Base-by-base conservation (phyloP, 1,140 invertebrate genomes). In the Frieseomelitta varia region DNA sequence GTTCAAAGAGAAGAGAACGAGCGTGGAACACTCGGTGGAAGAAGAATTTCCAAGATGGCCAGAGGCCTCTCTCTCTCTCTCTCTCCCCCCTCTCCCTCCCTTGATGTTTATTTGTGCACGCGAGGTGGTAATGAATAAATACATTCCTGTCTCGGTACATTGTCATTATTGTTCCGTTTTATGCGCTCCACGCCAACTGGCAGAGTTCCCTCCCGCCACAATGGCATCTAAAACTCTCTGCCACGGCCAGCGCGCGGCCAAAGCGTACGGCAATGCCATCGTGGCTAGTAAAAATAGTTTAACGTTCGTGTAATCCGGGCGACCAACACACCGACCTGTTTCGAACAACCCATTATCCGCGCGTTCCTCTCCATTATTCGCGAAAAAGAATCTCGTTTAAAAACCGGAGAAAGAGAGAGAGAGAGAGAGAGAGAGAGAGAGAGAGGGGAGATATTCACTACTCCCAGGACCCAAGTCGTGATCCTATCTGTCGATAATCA, bases 161-260 rank as follows among this genome's bases (percentile, higher is more conserved):
- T 93, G 92, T 93, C 93, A 93, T 93, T 93, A 93, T 94, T 93
- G 93, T 93, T 93, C 93, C 91, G 93, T 92, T 93, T 91, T 85
- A 88, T 90, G 90, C 92, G 90, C 92, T 92, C 90, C 91, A 91
- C 89, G 84, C 84, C 84, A 85, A 85, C 90, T 92, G 92, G 90
- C 91, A 90, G 78, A 78, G 65, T 90, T 81, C 87, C 72, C 72
- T 81, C 79, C 79, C 63, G 67, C n/a, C 58, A 24, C 74, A 63
- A 75, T 63, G 55, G 76, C 73, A 79, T 87, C 77, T 65, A 72
- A n/a, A 47, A 65, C 51, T 61, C 61, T 81, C 61, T 78, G 58
- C 27, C 74, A 55, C 61, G 72, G 76, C 27, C 76, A 53, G 61
- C 61, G 34, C 39, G 24, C 12, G 39, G 21, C 21, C 34, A 21